Conservation (phyloP, 30 jellyfish, hydroid and myxozoan genomes). For the Chironex yamaguchii region DNA sequence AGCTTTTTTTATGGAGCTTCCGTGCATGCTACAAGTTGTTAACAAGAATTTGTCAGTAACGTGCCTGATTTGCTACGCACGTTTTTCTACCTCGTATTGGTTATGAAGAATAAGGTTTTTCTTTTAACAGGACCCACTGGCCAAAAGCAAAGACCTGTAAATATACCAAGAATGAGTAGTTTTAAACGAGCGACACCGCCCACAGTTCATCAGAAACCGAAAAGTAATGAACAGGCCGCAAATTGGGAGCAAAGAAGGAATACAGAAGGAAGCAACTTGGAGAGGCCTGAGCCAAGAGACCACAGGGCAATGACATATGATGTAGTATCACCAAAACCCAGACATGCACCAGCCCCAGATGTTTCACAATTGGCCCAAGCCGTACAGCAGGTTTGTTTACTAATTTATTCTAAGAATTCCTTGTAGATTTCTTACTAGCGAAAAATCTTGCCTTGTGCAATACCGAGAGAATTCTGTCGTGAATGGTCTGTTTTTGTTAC, state of each 20-base stretch:
- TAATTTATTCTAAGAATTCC: no score
- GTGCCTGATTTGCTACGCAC: no score
- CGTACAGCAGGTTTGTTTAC: neutral
- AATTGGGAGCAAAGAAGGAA: neutral
- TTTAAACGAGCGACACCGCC: neutral
- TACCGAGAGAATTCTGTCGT: no score
- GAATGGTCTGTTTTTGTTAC: no score
- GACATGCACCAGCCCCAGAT: neutral
- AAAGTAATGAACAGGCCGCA: neutral
- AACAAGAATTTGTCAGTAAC: no score
- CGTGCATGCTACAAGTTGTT: no score
- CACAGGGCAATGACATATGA: neutral
- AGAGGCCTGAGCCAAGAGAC: neutral
- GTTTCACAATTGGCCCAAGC: neutral
- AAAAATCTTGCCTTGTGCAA: no score
- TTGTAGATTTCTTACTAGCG: no score
- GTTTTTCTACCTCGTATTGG: no score
- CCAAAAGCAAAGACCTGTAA: neutral
- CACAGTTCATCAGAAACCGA: neutral
- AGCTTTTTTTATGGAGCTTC: no score
- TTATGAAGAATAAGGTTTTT: no score
- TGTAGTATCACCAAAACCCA: neutral
- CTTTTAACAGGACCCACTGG: neutral
- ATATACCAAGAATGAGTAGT: neutral
- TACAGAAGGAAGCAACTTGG: neutral